These are phyloP conservation scores for Halisarca cf. caerulea DNA, from an alignment of 37 sponge, comb jelly and placozoan species.

Conservation along the genomic window DNA sequence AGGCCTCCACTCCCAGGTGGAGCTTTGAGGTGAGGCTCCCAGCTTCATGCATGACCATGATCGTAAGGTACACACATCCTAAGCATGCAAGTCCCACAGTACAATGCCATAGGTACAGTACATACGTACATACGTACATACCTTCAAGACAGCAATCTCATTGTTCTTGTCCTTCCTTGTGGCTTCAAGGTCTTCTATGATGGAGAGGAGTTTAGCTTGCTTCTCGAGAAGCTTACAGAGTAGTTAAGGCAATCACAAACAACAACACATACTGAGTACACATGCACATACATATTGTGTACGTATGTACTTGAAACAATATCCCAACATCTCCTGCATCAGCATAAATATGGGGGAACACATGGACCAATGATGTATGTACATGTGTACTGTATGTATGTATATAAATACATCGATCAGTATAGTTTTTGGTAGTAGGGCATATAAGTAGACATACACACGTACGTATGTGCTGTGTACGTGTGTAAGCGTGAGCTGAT, in stretches of 20 bases:
- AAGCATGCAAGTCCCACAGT: no score
- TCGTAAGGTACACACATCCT: no score
- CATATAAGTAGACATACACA: not conserved
- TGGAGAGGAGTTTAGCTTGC: conserved; percentile 31
- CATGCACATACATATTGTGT: not conserved
- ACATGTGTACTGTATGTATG: conserved; percentile 4
- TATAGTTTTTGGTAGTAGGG: not conserved
- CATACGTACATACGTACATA: conserved; percentile 20
- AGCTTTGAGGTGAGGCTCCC: no score
- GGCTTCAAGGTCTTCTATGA: conserved; percentile 59
- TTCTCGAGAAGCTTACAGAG: conserved; percentile 31
- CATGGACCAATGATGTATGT: not conserved
- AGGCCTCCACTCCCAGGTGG: no score
- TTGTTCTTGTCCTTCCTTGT: conserved; percentile 55
- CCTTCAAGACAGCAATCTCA: conserved; percentile 46
- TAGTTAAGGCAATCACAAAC: conserved; percentile 58
- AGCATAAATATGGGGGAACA: no score
- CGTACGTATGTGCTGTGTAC: not conserved
- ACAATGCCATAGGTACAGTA: no score
- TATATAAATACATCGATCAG: not conserved
- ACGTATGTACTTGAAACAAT: no score
- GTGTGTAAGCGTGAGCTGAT: not conserved
- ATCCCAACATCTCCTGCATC: no score
- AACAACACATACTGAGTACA: not conserved
- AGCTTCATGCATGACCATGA: no score